Evolutionary conservation across 92 coral and sea anemone species (phyloP).

Genomic region (Phenganax marumi): DNA sequence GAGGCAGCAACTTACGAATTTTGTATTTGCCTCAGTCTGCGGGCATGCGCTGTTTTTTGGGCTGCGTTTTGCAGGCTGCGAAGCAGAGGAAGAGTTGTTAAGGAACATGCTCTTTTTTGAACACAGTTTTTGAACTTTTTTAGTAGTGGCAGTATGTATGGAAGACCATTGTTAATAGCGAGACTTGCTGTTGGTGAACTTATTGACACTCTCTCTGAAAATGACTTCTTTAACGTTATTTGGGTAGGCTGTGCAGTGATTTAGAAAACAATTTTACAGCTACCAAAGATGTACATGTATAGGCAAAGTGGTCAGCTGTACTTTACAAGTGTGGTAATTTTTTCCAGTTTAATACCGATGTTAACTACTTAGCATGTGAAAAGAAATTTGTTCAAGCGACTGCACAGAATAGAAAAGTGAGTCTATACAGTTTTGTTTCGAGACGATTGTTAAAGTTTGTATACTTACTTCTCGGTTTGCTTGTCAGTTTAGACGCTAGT

Average conservation of each 20-base stretch:
- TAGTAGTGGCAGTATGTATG: constrained; percentile 98
- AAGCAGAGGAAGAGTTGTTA: not conserved
- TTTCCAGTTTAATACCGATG: constrained; percentile 66
- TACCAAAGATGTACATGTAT: too few relatives aligned
- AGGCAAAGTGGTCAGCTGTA: too few relatives aligned
- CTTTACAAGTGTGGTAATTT: not conserved
- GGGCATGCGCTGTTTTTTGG: not conserved
- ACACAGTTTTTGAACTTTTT: not conserved
- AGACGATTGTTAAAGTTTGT: not conserved
- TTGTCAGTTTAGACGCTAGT: too few relatives aligned
- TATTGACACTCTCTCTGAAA: constrained; percentile 93
- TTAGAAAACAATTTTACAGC: too few relatives aligned
- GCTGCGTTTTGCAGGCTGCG: not conserved
- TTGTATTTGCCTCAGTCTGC: not conserved
- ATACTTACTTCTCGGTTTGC: too few relatives aligned
- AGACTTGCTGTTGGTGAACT: constrained; percentile 85
- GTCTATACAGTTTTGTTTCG: constrained; percentile 1
- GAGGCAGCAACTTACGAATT: not conserved
- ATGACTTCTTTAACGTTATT: constrained; percentile 85
- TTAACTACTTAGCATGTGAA: constrained; percentile 64
- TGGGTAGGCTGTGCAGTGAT: constrained; percentile 60
- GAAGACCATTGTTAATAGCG: constrained; percentile 93
- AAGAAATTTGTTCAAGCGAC: constrained; percentile 80
- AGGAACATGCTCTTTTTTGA: not conserved
- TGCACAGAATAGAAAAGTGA: constrained; percentile 75